Base-by-base conservation (phyloP, 2,888 invertebrate species). In the Ennomos quercinarius region DNA sequence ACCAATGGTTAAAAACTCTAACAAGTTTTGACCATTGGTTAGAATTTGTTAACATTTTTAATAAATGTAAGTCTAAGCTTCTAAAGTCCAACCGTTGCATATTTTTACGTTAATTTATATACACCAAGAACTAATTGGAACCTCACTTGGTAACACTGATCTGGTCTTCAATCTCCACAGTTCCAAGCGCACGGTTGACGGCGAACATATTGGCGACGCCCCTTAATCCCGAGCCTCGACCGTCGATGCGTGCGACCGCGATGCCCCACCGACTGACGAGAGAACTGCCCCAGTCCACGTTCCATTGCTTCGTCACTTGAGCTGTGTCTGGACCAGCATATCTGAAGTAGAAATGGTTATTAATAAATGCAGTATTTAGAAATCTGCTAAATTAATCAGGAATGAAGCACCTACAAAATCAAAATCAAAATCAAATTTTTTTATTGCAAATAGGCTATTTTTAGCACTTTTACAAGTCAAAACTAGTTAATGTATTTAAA, bases 241-340 rank as follows among this genome's bases (percentile, higher is more conserved):
- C 97, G 90, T 99, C 99, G 62, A 99, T 98, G 67, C 95, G 94
- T 0, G 97, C 98, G 70, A 98, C 96, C 59, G 98, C 97, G 66
- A 98, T 95, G 70, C 96, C 96, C 84, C 96, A 96, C 61, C 97
- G 96, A 12, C 96, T 95, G 12, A 96, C 95, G 47, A 99, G 93
- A 73, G 98, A 98, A 40, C 96, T 95, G 57, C 97, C 97, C 98
- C 98, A 98, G 80, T 96, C 97, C 13, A 98, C 80, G 64, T 93
- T 93, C 94, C 97, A 99, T 77, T 95, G 95, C 73, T 97, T 96
- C 0, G 95, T 95, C 8, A 98, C 98, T 75, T 96, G 94, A 74
- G 96, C 96, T 0, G 97, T 96, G 76, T 97, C 97, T 0, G 99
- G 99, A 6, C 99, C 99, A 5, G 96, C 99, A 82, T 99, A 98